These are phyloP conservation scores for Camponotus vicinus DNA, from an alignment of 1,140 invertebrate genomes.

Conservation along the genomic window DNA sequence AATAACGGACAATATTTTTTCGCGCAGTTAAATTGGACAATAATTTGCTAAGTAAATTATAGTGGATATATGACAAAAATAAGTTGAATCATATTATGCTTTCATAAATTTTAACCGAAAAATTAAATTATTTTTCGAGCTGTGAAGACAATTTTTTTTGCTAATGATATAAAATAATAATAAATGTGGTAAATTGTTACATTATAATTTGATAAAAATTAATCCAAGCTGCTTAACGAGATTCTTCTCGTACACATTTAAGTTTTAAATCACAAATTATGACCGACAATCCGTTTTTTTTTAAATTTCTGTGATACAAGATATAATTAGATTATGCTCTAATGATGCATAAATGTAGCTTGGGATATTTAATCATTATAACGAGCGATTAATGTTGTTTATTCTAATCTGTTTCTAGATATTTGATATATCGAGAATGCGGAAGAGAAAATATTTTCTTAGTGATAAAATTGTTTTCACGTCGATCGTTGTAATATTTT, in stretches of 20 bases:
- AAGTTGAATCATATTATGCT: neutral
- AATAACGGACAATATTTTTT: slow-evolving; percentile 33
- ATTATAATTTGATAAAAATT: too few relatives aligned
- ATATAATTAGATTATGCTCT: neutral
- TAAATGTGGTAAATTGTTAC: too few relatives aligned
- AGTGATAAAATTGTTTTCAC: slow-evolving; percentile 23
- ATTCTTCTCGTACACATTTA: too few relatives aligned
- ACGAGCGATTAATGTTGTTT: neutral
- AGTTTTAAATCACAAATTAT: neutral
- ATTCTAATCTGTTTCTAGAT: neutral
- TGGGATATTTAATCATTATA: neutral
- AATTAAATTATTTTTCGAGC: neutral
- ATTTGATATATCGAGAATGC: neutral
- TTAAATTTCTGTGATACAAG: neutral
- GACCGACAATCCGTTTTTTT: neutral
- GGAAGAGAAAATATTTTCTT: neutral
- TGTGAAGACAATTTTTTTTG: too few relatives aligned
- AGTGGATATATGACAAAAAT: neutral
- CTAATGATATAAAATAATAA: too few relatives aligned
- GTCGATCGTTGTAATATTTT: neutral
- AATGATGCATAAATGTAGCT: neutral
- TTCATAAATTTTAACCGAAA: neutral
- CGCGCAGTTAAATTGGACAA: slow-evolving; percentile 1
- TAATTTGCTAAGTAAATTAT: slow-evolving; percentile 8
- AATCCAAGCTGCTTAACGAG: too few relatives aligned